Evolutionary conservation across 2,888 invertebrate genomes (phyloP), one percentile per base, ranked within the genome.

Genomic region (Sisyra nigra): DNA sequence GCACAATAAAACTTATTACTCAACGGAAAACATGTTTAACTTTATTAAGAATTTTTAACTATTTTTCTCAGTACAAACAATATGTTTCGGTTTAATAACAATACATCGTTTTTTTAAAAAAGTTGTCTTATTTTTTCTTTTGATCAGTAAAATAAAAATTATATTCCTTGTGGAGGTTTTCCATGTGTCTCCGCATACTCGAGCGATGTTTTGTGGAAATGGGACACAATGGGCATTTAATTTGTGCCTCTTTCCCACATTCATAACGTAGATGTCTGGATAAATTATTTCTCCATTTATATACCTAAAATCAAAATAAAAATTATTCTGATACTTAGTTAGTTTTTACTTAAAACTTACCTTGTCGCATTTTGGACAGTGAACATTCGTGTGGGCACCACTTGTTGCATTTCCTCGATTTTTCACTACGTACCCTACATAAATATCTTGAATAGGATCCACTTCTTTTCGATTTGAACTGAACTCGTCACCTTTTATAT

Each of bases 271-370:
- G 71, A 59, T 82, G 82, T 47, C 81, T 72, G 59, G 77, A 79
- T 53, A 85, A 68, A 48, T 81, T 82, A 52, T 81, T 79, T 57
- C 80, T 80, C 62, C 78, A 78, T 65, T 79, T 80, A 71, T 88
- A 88, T 53, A 78, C 74, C 43, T 43, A 43, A 37, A 43, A 43
- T 2, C 8, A 31, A 38, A 17, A 14, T 7, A 24, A 39, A 24
- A 30, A 6, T 14, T 8, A 40, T 30, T 24, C 7, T 24, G 9
- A 11, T 13, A 30, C 7, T 24, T 13, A 29, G 10, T 30, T 18
- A 31, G 3, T 31, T 13, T 13, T 3, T 6, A n/a, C 9, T 11
- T 40, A 9, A 30, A 40, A 5, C n/a, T 11, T 15, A 43, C 43
- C 35, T 43, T 43, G 31, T 38, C 43, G 19, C 43, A 43, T 17